Base-by-base conservation (phyloP, 1,140 invertebrate genomes). In the Sarcophaga bullata region DNA sequence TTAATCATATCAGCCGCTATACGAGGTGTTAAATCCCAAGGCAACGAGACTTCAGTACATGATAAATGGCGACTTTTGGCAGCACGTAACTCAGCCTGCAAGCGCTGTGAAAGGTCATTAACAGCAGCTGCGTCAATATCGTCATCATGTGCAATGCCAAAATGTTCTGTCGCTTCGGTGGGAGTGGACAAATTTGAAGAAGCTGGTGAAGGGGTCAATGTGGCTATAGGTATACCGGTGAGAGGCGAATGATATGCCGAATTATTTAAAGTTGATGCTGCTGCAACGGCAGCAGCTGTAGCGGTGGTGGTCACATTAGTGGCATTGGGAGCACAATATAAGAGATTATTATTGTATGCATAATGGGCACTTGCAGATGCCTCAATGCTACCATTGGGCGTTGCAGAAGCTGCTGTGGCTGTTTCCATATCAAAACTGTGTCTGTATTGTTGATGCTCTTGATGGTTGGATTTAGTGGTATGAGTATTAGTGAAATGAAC, bases 31-130 rank as follows among this genome's bases (percentile, higher is more conserved):
- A 97, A 92, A 89, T 95, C 94, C 68, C 94, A 93, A 11, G 96
- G 96, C 84, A 97, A 91, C 73, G 96, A 91, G 9, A 97, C 95
- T 90, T 96, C 95, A 13, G 95, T 95, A 85, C 95, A 95, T 78
- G 93, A 92, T 83, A 96, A 90, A 86, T 95, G 94, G 81, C 93
- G 94, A 83, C 93, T 93, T 87, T 96, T 96, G 3, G 95, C 95
- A 52, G 94, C 94, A 54, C 95, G 90, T 81, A 97, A 90, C 86
- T 95, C 94, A 75, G 93, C 91, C 91, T 96, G 95, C 72, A 97
- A 91, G 80, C 94, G 91, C 84, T 93, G 92, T 37, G 95, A 93
- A 85, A 96, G 88, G 10, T 93, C 92, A 84, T 87, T 86, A 82
- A 91, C 88, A 13, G 91, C 88, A 62, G 88, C 84, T 62, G 87